Evolutionary conservation across 2,888 invertebrate genomes (phyloP).

Genomic region (Catocala sponsa): DNA sequence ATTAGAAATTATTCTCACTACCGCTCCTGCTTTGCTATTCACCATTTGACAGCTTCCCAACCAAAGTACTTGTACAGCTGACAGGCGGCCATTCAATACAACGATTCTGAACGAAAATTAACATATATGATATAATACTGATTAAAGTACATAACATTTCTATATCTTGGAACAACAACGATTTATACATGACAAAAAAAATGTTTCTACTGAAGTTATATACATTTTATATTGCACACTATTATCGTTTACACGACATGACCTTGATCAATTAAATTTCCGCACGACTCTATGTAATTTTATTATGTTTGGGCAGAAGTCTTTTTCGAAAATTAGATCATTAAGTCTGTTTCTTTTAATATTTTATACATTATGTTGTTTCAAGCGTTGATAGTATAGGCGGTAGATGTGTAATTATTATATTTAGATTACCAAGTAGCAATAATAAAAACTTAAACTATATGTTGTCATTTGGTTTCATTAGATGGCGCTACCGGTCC

Average conservation of each 20-base stretch:
- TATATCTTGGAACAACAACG: not conserved
- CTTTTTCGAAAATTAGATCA: conserved; percentile 9
- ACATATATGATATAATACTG: conserved; percentile 8
- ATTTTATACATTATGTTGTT: too few species aligned
- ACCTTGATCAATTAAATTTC: conserved; percentile 40
- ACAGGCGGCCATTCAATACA: conserved; percentile 63
- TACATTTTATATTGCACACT: conserved; percentile 19
- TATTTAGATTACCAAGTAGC: not conserved
- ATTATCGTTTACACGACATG: conserved; percentile 28
- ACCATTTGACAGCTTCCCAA: conserved; percentile 68
- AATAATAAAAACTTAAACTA: not conserved
- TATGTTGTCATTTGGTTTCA: not conserved
- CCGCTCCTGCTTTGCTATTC: conserved; percentile 79
- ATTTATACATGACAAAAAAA: not conserved
- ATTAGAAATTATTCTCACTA: conserved; percentile 76
- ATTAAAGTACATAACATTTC: conserved; percentile 11
- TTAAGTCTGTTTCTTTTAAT: too few species aligned
- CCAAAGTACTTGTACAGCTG: conserved; percentile 67
- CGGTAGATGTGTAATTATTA: too few species aligned
- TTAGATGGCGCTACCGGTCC: conserved; percentile 1
- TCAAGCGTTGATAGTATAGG: too few species aligned
- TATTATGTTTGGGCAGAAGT: conserved; percentile 11
- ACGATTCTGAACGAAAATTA: conserved; percentile 57
- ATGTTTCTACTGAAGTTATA: not conserved
- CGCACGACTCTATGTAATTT: conserved; percentile 30